Base-by-base conservation (phyloP, 2,113 vertebrate species). In the Tautogolabrus adspersus region DNA sequence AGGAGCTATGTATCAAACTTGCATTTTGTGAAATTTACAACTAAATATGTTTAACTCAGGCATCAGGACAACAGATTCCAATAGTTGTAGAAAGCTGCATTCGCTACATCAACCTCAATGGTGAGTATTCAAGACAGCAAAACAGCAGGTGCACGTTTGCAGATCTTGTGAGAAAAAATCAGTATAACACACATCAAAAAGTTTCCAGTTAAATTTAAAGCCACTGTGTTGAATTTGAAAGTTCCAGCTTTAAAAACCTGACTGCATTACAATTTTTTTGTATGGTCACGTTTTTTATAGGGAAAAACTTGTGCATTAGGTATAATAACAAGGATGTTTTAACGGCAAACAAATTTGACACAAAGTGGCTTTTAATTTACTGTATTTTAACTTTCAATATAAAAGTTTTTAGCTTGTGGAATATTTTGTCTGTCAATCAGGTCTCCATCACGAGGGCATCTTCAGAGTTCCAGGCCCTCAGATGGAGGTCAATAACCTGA, bases 401-500 rank as follows among this genome's bases (percentile, higher is more conserved):
- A 9, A 16, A 61, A 1, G 6, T 23, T 62, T 6, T 46, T 38
- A 42, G 16, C 3, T 42, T 51, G 30, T 18, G 2, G 2, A 0
- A 8, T 30, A 21, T 37, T 46, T 5, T 77, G 42, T 64, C 58
- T 46, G 54, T 64, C 58, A 26, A 3, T 12, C 83, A 97, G 97
- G 97, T 77, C 90, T 97, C 34, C 97, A 97, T 79, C 97, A 97
- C 60, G 96, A 97, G 81, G 97, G 97, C 34, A 96, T 97, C 79
- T 97, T 97, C 69, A 91, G 97, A 71, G 95, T 97, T 23, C 95
- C 97, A 0, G 97, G 96, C 0, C 94, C 96, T 30, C 96, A 96
- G 82, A 70, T 75, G 40, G 94, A 95, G 56, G 93, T 97, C 59
- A 95, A 96, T 5, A 95, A 93, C 72, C 88, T 95, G 77, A 95